phyloP scores from a whole-genome alignment of 2,113 vertebrate species.

The Atlantisia rogersi region DNA sequence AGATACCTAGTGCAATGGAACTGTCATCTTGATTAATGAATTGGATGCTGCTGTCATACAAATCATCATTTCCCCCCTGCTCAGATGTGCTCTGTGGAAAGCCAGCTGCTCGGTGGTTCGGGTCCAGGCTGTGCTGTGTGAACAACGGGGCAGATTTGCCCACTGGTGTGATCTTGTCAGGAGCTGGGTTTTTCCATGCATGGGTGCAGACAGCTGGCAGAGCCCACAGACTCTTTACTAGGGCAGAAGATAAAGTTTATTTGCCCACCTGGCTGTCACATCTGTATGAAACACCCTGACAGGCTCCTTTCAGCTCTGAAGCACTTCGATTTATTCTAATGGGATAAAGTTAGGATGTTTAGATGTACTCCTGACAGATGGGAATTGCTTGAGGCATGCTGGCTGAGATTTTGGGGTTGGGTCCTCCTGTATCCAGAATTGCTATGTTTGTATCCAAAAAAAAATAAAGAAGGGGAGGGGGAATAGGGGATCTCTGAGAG shows the following conservation, averaged over 20 bases:
- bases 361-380: neutral
- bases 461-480: too few relatives aligned
- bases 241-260: neutral
- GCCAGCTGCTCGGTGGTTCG: neutral
- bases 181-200: neutral
- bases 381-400: neutral
- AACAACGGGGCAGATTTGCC: neutral
- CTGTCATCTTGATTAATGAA: neutral
- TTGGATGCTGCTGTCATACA: neutral
- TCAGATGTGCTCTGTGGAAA: neutral
- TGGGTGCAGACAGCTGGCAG: neutral
- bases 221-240: neutral
- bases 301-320: neutral
- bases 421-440: neutral
- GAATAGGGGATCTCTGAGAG: fast-evolving
- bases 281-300: neutral
- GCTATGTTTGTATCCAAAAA: neutral
- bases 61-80: neutral
- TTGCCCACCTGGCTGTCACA: neutral
- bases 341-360: neutral
- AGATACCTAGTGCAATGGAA: neutral
- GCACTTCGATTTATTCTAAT: neutral
- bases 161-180: neutral
- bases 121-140: neutral
- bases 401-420: neutral